phyloP scores from a whole-genome alignment of 1,140 invertebrate species.

The Bombus turneri region DNA sequence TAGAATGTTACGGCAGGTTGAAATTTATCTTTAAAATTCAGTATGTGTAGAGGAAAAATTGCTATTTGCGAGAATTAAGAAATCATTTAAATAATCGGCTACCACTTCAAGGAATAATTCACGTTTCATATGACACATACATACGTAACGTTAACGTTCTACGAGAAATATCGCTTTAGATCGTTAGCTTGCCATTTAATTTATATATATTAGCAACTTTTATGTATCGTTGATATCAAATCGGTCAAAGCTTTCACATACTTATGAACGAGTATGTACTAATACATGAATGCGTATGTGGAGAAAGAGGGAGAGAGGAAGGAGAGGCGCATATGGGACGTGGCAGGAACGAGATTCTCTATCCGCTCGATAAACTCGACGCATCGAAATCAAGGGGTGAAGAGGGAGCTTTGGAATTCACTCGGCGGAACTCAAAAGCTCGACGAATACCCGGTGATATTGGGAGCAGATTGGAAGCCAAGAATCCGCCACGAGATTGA shows the following conservation, averaged over 20 bases:
- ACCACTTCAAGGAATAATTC: background rate
- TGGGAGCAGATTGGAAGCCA: conserved; percentile 63
- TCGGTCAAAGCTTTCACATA: background rate
- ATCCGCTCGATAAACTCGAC: conserved; percentile 65
- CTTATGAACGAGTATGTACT: background rate
- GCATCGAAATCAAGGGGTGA: conserved; percentile 47
- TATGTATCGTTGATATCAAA: background rate
- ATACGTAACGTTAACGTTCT: no score
- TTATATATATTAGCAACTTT: background rate
- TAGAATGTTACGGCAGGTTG: background rate
- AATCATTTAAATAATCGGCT: no score
- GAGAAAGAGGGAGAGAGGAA: background rate
- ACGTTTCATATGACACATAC: background rate
- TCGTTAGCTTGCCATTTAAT: no score
- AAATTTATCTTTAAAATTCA: no score
- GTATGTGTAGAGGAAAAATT: fast-evolving
- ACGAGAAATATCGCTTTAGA: no score
- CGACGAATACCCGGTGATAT: conserved; percentile 60
- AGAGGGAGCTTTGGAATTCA: conserved; percentile 53
- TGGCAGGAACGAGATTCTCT: conserved; percentile 44
- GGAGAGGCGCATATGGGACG: conserved; percentile 14
- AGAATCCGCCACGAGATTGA: conserved; percentile 56
- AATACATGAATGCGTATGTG: background rate
- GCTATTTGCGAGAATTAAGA: no score
- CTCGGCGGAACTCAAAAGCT: conserved; percentile 44